Conservation (phyloP, 1,140 invertebrate genomes). For the Cepaea nemoralis region DNA sequence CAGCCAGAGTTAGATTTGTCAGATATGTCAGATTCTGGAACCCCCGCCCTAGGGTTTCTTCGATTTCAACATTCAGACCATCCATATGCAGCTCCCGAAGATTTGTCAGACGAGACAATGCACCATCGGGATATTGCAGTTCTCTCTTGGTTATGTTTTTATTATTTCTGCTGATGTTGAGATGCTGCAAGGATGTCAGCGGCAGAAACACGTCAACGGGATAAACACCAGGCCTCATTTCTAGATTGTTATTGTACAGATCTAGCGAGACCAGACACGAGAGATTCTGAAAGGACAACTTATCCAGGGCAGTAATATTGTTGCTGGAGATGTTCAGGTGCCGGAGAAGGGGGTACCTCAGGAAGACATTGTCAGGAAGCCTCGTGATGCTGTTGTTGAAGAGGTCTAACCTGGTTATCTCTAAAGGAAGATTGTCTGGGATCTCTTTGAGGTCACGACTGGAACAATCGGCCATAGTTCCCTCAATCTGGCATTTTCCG, state of each 20-base stretch:
- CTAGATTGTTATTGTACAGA: background rate
- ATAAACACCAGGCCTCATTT: background rate
- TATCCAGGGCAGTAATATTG: background rate
- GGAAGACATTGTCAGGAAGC: background rate
- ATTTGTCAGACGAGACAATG: background rate
- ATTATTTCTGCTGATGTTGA: slow-evolving; percentile 3
- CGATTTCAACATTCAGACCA: background rate
- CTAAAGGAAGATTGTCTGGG: too few relatives aligned
- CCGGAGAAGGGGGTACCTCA: background rate
- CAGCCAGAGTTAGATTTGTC: background rate
- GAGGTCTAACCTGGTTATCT: background rate
- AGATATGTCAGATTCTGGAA: background rate
- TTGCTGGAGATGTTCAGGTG: background rate
- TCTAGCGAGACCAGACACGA: background rate
- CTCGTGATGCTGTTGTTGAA: background rate
- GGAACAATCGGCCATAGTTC: too few relatives aligned
- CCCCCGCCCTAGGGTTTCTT: background rate
- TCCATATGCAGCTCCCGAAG: background rate
- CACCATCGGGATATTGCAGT: background rate
- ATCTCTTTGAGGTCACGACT: too few relatives aligned
- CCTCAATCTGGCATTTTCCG: too few relatives aligned
- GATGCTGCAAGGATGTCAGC: background rate
- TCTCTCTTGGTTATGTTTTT: background rate
- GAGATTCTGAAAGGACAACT: background rate
- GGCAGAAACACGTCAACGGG: background rate